Base-by-base conservation (phyloP, 2,888 invertebrate species). In the Horisme vitalbata region DNA sequence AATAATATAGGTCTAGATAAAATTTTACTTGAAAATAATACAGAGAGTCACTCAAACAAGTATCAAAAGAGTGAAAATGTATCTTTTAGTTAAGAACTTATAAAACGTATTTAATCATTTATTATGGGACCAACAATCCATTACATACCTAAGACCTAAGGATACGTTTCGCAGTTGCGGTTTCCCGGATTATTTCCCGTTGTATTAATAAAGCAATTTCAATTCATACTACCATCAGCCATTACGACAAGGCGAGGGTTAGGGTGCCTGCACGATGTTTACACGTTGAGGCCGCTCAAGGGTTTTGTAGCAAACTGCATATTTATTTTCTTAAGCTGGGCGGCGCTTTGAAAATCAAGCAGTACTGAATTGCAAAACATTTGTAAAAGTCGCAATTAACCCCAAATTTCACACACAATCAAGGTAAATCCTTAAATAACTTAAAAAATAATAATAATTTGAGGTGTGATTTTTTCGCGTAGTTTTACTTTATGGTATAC, bases 181-280 rank as follows among this genome's bases (percentile, higher is more conserved):
- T 52, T 41, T 34, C 52, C 38, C 41, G 58, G 60, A 62, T 63
- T 65, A 59, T 49, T 61, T 65, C 65, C 51, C 39, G n/a, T 60
- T 60, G 50, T 65, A 62, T 66, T 63, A 68, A 70, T 71, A 68
- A 65, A 68, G 62, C 65, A 67, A 69, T 73, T 70, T 68, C 68
- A 63, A 73, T 72, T 72, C 69, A 72, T 70, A 65, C 57, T 61
- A 63, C 57, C 63, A 57, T 61, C 47, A 61, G 54, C 66, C 59
- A 69, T 69, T 68, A 68, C 64, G 55, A 60, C 60, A 61, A 57
- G 60, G 54, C 58, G 59, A 48, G 61, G 52, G 49, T 49, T 35
- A 49, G 35, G 49, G 45, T 15, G 34, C 34, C 15, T 41, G 13
- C 20, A 41, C 27, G 26, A 12, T 33, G 37, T 28, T 36, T 32